phyloP scores from a whole-genome alignment of 2,113 vertebrate species.

The Silurus meridionalis region DNA sequence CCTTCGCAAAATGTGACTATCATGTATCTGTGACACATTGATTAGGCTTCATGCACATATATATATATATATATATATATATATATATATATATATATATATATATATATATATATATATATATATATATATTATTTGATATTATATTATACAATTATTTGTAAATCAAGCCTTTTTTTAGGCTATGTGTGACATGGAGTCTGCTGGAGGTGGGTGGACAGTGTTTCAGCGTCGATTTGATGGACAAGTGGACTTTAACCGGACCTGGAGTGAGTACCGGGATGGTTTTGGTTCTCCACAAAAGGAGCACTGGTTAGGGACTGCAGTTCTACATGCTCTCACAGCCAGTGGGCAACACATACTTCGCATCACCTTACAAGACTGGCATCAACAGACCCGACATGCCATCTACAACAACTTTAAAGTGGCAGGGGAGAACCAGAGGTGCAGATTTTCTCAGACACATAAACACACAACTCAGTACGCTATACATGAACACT shows the following conservation, averaged over 20 bases:
- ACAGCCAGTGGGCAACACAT: slow-evolving; percentile 69
- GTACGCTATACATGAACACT: background rate
- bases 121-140: no score
- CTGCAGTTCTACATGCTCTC: slow-evolving; percentile 68
- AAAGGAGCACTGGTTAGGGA: slow-evolving; percentile 79
- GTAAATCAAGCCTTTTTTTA: slow-evolving; percentile 54
- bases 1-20: background rate
- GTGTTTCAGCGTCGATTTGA: slow-evolving; percentile 75
- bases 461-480: background rate
- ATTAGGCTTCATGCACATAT: background rate
- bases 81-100: no score
- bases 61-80: no score
- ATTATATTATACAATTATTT: background rate
- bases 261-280: slow-evolving; percentile 77
- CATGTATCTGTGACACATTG: background rate
- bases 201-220: slow-evolving; percentile 76
- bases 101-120: no score
- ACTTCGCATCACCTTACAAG: slow-evolving; percentile 74
- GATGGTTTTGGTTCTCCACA: slow-evolving; percentile 76
- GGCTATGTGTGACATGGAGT: slow-evolving; percentile 81
- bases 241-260: slow-evolving; percentile 76
- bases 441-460: slow-evolving; percentile 60
- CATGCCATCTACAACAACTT: slow-evolving; percentile 76
- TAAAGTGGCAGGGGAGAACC: slow-evolving; percentile 73
- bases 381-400: slow-evolving; percentile 76